A percentile compares a stretch with the other conserved stretches of the same genome.
Evolutionary conservation across 1,140 invertebrate genomes (phyloP).

Genomic region (Drosophila bifasciata): DNA sequence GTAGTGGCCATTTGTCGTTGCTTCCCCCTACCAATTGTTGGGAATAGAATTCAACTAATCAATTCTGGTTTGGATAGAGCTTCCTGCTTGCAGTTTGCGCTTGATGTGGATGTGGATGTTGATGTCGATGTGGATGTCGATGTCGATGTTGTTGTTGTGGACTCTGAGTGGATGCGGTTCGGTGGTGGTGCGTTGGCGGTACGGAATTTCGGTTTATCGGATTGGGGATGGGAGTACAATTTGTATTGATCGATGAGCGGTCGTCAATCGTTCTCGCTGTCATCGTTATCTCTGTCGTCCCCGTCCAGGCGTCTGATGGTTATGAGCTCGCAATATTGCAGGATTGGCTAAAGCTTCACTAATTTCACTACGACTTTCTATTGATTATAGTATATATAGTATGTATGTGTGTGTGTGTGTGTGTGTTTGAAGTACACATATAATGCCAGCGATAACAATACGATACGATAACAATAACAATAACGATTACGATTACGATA

Average conservation of each 20-base stretch:
- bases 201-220: slow-evolving; percentile 36
- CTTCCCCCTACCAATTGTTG: slow-evolving; percentile 84
- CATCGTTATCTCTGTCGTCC: slow-evolving; percentile 42
- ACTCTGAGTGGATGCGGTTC: slow-evolving; percentile 2
- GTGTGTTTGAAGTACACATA: not conserved
- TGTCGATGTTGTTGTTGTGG: slow-evolving; percentile 24
- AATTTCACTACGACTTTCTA: slow-evolving; percentile 84
- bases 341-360: slow-evolving; percentile 84
- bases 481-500: too few species aligned
- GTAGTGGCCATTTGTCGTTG: slow-evolving; percentile 84
- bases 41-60: slow-evolving; percentile 84
- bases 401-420: slow-evolving; percentile 13
- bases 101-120: slow-evolving; percentile 30
- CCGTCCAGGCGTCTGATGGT: slow-evolving; percentile 72
- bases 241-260: slow-evolving; percentile 15
- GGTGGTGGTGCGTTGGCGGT: slow-evolving; percentile 22
- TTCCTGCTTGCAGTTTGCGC: slow-evolving; percentile 63
- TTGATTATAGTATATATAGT: too few species aligned
- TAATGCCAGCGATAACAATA: too few species aligned
- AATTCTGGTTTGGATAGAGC: slow-evolving; percentile 84
- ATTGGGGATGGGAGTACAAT: slow-evolving; percentile 16
- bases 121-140: slow-evolving; percentile 15
- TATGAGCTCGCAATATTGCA: slow-evolving; percentile 82
- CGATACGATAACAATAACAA: too few species aligned
- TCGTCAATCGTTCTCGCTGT: slow-evolving; percentile 55